Conservation (phyloP, 2,113 vertebrate genomes). For the Campylorhamphus procurvoides region DNA sequence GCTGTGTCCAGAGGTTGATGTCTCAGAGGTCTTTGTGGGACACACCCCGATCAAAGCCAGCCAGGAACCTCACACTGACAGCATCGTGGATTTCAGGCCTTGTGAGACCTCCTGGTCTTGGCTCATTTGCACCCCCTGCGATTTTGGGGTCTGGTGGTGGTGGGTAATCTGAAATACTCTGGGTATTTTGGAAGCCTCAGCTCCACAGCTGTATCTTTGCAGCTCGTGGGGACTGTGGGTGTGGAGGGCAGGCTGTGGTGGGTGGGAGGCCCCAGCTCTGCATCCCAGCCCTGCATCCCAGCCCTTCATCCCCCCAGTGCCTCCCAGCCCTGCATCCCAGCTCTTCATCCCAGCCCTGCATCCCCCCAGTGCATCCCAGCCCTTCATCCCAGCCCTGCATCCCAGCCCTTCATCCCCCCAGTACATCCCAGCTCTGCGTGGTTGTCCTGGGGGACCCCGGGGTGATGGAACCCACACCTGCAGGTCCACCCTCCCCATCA, state of each 20-base stretch:
- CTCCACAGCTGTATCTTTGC: neutral
- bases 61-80: rapidly evolving
- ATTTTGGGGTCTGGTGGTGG: rapidly evolving
- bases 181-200: neutral
- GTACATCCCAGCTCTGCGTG: no score
- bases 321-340: no score
- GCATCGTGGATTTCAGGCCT: neutral
- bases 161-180: rapidly evolving
- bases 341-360: no score
- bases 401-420: no score
- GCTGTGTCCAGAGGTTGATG: neutral
- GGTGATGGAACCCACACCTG: neutral
- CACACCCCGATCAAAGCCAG: neutral
- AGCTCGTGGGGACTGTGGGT: rapidly evolving
- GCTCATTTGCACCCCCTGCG: rapidly evolving
- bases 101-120: neutral
- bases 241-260: neutral
- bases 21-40: neutral
- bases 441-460: neutral
- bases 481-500: neutral
- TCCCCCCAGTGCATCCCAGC: no score
- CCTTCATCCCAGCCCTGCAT: no score
- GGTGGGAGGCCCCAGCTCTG: neutral
- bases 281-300: no score
- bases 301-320: no score